Conservation (phyloP, 1,140 invertebrate genomes). For the Drosophila ficusphila region DNA sequence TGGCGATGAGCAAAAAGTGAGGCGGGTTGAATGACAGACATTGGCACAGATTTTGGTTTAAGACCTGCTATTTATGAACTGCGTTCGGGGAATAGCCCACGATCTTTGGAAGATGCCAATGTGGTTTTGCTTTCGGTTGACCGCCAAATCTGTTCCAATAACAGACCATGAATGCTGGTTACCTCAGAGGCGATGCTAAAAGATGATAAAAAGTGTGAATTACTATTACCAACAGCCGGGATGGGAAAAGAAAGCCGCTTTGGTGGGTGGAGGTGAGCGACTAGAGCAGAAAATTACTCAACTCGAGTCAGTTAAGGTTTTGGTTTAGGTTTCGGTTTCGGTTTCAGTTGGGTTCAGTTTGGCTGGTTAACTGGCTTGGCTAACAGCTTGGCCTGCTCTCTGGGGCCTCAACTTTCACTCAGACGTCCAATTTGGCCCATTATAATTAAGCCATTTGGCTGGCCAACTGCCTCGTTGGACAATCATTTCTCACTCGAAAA, state of each 20-base stretch:
- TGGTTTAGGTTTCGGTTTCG: slow-evolving; percentile 33
- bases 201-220: slow-evolving; percentile 66
- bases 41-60: slow-evolving; percentile 56
- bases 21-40: slow-evolving; percentile 59
- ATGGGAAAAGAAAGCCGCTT: slow-evolving; percentile 56
- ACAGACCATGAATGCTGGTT: slow-evolving; percentile 24
- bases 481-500: slow-evolving; percentile 55
- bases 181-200: slow-evolving; percentile 66
- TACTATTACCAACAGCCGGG: slow-evolving; percentile 53
- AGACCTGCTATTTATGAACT: background rate
- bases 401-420: slow-evolving; percentile 33
- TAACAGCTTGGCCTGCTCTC: slow-evolving; percentile 10
- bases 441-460: slow-evolving; percentile 69
- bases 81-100: slow-evolving; percentile 46
- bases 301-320: slow-evolving; percentile 45
- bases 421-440: slow-evolving; percentile 40
- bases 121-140: slow-evolving; percentile 64
- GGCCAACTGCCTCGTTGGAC: slow-evolving; percentile 35
- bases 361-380: slow-evolving; percentile 33
- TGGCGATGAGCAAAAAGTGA: slow-evolving; percentile 10
- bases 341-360: slow-evolving; percentile 28
- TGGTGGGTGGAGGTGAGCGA: slow-evolving; percentile 34
- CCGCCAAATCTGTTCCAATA: slow-evolving; percentile 48
- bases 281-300: slow-evolving; percentile 74
- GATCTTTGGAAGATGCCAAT: slow-evolving; percentile 2